These are phyloP conservation scores for Erithacus rubecula DNA, from an alignment of 2,797 vertebrate species.

Conservation along the genomic window DNA sequence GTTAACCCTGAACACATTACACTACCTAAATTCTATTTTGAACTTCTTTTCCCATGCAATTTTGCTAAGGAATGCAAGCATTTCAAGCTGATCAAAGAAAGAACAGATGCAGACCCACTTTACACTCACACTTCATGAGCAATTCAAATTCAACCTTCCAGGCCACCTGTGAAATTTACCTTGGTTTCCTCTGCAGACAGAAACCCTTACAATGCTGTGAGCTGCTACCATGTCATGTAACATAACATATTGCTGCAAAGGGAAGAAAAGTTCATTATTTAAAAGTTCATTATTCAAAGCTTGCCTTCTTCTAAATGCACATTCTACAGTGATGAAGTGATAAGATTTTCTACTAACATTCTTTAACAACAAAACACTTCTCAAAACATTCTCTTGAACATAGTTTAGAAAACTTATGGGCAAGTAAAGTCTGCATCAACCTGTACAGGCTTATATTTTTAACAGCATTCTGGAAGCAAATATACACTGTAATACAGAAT, in stretches of 20 bases:
- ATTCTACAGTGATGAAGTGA: background rate
- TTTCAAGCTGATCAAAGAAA: background rate
- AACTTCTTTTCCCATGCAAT: background rate
- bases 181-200: conserved; percentile 88
- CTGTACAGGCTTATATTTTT: background rate
- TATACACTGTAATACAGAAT: background rate
- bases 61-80: background rate
- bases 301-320: background rate
- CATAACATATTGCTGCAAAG: conserved; percentile 93
- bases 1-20: background rate
- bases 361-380: background rate
- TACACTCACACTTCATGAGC: background rate
- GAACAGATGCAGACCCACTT: background rate
- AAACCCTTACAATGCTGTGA: conserved; percentile 94
- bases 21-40: background rate
- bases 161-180: conserved; percentile 74
- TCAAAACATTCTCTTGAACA: background rate
- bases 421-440: background rate
- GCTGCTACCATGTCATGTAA: conserved; percentile 98
- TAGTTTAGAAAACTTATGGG: background rate
- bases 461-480: background rate
- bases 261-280: background rate
- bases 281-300: background rate
- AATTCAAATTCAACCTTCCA: background rate
- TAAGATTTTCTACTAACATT: background rate